Evolutionary conservation across 92 coral and sea anemone species (phyloP), one percentile per base, ranked within the genome.

Genomic region (Phymanthus crucifer): DNA sequence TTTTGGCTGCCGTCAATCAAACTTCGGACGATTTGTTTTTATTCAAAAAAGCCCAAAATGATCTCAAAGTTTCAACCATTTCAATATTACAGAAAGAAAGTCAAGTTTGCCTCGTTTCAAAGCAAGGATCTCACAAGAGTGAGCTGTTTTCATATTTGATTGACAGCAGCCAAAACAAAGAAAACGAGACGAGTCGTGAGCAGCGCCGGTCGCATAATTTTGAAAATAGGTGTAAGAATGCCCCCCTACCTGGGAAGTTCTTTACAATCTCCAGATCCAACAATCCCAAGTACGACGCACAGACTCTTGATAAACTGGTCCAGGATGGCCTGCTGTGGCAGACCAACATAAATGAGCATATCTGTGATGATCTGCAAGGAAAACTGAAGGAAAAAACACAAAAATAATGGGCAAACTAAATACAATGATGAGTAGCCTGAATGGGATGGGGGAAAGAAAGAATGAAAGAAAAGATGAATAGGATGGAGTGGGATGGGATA

Each of bases 251-350:
- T 61, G 23, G 68, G 68, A 11, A 61, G 14, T 13, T 23, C n/a
- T 32, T 37, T 79, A 91, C 85, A 74, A 17, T 79, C 78, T 6
- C 85, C 91, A 65, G 94, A 84, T 37, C 88, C 87, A 73, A 87
- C 73, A 27, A 92, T 16, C 74, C 82, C 88, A 26, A 90, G 31
- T 14, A 90, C 68, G 67, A 77, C 83, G 46, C 91, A 85, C 58
- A 92, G 82, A 47, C 81, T 84, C 37, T 81, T 87, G 47, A 92
- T 75, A 73, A 92, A 87, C 72, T 70, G 75, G 70, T 92, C 97
- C 73, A 92, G 81, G 36, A 84, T 57, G 0, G 94, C 94, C 13
- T 81, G 66, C 4, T 32, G 79, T 26, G 97, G 97, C 0, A 92
- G 87, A 45, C 97, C 97, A 71, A 70, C 65, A 37, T 78, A 82